Conservation (phyloP, 2,113 vertebrate genomes). For the Xerus inauris region DNA sequence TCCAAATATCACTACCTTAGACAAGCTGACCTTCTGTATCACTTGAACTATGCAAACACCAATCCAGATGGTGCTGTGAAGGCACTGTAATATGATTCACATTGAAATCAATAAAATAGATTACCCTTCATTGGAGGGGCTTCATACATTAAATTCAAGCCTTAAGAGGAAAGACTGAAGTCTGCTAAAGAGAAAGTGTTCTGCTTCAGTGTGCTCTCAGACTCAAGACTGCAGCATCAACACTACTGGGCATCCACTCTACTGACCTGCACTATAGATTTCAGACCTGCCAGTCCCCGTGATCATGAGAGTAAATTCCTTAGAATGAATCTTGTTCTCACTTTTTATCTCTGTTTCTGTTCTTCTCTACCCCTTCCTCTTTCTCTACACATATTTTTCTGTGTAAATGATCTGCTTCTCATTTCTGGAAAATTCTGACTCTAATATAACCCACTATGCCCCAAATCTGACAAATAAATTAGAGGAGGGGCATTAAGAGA, state of each 20-base stretch:
- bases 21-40: no score
- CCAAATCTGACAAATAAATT: neutral
- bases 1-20: no score
- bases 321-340: neutral
- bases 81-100: neutral
- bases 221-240: neutral
- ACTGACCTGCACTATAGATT: neutral
- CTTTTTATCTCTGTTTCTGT: neutral
- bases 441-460: neutral
- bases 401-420: neutral
- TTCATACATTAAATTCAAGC: neutral
- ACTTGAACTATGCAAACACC: no score
- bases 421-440: neutral
- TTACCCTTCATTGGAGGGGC: neutral
- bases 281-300: no score
- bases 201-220: neutral
- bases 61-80: no score
- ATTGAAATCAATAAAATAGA: neutral
- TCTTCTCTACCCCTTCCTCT: no score
- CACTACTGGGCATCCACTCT: neutral
- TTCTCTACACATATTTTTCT: no score
- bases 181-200: neutral
- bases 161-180: neutral
- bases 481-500: neutral
- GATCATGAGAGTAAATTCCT: neutral